Conservation (phyloP, 1,140 invertebrate genomes). For the Saxidomus purpurata region DNA sequence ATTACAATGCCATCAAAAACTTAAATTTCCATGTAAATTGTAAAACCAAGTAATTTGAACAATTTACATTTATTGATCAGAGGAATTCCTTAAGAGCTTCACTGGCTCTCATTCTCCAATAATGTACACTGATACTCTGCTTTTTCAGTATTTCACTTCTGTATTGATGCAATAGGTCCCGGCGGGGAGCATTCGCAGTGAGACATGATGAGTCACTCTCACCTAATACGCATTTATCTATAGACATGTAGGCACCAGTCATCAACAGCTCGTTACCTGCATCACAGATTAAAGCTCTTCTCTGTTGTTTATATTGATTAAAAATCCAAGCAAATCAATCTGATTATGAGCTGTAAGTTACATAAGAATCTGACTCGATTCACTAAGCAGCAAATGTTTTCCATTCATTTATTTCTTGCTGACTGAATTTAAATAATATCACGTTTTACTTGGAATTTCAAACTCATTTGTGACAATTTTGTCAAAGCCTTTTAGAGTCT, state of each 20-base stretch:
- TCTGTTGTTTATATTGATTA: not conserved
- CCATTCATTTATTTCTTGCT: too few relatives aligned
- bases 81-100: not conserved
- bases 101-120: not conserved
- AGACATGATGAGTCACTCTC: conserved; percentile 1
- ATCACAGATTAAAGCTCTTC: not conserved
- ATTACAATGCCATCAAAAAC: too few relatives aligned
- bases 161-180: not conserved
- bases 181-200: not conserved
- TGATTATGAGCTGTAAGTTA: too few relatives aligned
- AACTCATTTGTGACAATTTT: too few relatives aligned
- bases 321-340: not conserved
- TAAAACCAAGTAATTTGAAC: not conserved
- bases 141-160: not conserved
- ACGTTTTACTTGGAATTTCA: too few relatives aligned
- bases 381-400: too few relatives aligned
- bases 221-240: not conserved
- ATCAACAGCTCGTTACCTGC: not conserved
- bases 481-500: too few relatives aligned
- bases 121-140: not conserved
- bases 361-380: too few relatives aligned
- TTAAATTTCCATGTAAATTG: not conserved
- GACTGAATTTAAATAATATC: too few relatives aligned
- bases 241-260: not conserved
- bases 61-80: not conserved